Conservation (phyloP, 2,113 vertebrate genomes). For the Genyomyrus donnyi region DNA sequence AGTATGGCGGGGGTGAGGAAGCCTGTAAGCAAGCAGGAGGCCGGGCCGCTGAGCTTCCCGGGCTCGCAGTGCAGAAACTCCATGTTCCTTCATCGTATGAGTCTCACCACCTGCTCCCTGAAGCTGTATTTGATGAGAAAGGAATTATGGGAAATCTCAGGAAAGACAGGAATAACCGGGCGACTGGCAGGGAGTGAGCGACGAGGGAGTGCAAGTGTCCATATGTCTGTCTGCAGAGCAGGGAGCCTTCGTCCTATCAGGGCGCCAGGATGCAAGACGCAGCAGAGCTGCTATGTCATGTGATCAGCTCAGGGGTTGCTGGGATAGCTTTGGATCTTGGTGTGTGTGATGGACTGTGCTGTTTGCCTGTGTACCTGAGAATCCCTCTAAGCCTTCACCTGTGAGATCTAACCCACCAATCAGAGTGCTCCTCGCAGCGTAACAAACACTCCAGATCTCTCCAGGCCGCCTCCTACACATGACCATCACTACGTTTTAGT, state of each 20-base stretch:
- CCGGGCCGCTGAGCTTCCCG: neutral
- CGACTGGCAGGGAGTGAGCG: neutral
- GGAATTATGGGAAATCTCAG: neutral
- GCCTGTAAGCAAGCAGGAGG: neutral
- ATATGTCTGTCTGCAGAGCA: neutral
- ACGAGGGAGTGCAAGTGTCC: neutral
- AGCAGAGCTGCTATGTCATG: neutral
- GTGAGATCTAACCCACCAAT: neutral
- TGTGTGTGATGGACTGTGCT: neutral
- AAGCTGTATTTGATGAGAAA: neutral
- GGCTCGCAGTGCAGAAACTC: neutral
- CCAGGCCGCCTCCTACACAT: neutral
- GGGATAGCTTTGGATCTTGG: neutral
- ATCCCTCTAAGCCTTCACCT: neutral
- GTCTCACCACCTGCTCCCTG: neutral
- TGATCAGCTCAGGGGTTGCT: neutral
- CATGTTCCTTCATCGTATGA: neutral
- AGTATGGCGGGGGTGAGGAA: neutral
- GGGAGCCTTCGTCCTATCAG: neutral
- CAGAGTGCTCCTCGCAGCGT: neutral
- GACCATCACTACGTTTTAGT: neutral
- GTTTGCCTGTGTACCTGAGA: neutral
- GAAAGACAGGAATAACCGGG: neutral
- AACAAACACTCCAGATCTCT: neutral
- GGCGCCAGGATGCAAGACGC: neutral